Evolutionary conservation across 2,113 vertebrate species (phyloP).

Genomic region (Silurus asotus): DNA sequence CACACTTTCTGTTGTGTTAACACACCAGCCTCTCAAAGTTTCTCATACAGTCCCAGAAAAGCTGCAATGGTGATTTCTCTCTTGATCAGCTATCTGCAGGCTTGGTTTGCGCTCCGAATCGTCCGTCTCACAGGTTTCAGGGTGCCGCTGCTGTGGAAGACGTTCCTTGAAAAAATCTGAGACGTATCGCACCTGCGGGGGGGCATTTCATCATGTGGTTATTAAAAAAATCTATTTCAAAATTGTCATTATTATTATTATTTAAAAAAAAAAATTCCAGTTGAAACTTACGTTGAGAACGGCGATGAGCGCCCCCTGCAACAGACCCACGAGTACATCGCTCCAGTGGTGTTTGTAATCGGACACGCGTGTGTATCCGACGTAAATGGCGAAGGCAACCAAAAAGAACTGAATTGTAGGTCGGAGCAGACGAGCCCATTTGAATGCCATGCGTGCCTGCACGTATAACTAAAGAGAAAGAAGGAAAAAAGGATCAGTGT

Average conservation of each 20-base stretch:
- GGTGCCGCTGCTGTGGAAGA: conserved; percentile 35
- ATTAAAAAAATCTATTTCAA: background rate
- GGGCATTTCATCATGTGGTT: background rate
- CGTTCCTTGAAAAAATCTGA: conserved; percentile 93
- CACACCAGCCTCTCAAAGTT: conserved; percentile 9
- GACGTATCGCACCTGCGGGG: conserved; percentile 79
- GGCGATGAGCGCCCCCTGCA: conserved; percentile 89
- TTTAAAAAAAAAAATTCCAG: too few species aligned
- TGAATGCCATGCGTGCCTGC: conserved; percentile 84
- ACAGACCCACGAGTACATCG: conserved; percentile 85
- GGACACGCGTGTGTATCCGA: conserved; percentile 88
- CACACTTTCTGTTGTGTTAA: conserved; percentile 1
- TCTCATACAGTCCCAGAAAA: conserved; percentile 73
- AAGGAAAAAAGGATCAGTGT: conserved; percentile 48
- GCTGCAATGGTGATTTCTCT: conserved; percentile 78
- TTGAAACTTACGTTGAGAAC: conserved; percentile 79
- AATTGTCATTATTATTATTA: background rate
- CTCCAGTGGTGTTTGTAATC: conserved; percentile 97
- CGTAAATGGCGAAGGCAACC: conserved; percentile 84
- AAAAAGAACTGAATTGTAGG: conserved; percentile 94
- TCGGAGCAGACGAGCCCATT: conserved; percentile 86
- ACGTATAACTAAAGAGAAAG: conserved; percentile 78
- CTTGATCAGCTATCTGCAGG: conserved; percentile 71
- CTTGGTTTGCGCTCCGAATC: conserved; percentile 77
- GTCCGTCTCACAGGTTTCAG: conserved; percentile 59